phyloP scores from a whole-genome alignment of 2,888 invertebrate species.

The Sisyra nigra region DNA sequence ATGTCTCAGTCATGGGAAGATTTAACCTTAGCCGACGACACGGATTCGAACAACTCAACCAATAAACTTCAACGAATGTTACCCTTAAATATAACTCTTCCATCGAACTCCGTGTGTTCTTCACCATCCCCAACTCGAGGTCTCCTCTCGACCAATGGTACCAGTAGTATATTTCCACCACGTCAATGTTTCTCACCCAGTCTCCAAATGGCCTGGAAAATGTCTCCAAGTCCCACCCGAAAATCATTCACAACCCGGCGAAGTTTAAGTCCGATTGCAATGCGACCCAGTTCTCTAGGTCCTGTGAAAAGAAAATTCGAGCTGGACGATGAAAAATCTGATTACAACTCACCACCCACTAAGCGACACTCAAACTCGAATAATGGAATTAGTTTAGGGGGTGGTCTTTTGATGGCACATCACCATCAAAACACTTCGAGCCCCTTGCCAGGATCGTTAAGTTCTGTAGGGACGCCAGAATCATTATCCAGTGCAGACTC shows the following conservation, averaged over 20 bases:
- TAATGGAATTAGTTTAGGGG: constrained; percentile 11
- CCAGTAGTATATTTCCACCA: background rate
- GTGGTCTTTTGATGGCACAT: constrained; percentile 26
- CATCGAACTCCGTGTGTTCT: constrained; percentile 35
- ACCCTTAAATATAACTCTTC: constrained; percentile 31
- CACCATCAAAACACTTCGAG: constrained; percentile 20
- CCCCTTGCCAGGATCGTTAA: constrained; percentile 34
- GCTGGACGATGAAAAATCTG: constrained; percentile 35
- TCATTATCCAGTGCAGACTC: constrained; percentile 43
- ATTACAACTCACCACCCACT: constrained; percentile 25
- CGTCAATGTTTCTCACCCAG: constrained; percentile 31
- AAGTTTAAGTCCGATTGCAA: constrained; percentile 77
- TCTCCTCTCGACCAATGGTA: constrained; percentile 25
- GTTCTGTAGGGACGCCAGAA: constrained; percentile 42
- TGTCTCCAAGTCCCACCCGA: constrained; percentile 74
- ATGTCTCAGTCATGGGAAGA: constrained; percentile 94
- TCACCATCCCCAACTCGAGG: constrained; percentile 44
- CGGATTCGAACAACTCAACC: constrained; percentile 34
- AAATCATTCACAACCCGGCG: constrained; percentile 65
- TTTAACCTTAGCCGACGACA: constrained; percentile 47
- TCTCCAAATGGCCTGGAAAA: constrained; percentile 34
- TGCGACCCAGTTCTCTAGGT: constrained; percentile 59
- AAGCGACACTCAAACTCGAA: constrained; percentile 19
- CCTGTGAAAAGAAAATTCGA: constrained; percentile 52
- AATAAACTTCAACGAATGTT: constrained; percentile 18